Percentiles rank a stretch among this genome's conserved stretches.
These are phyloP conservation scores for Somateria mollissima DNA, from an alignment of 2,797 vertebrate species.

Conservation along the genomic window DNA sequence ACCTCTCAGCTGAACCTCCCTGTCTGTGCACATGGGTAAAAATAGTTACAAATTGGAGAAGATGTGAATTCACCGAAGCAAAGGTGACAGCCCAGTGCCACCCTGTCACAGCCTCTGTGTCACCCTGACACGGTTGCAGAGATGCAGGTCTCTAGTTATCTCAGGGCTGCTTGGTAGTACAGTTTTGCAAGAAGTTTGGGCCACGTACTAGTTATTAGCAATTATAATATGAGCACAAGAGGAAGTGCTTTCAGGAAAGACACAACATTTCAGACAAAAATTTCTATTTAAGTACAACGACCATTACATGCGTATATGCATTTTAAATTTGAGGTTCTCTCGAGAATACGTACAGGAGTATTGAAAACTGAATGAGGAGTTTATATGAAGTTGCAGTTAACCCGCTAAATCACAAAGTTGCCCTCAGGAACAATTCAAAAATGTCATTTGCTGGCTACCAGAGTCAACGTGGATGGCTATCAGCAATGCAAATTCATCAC, in stretches of 20 bases:
- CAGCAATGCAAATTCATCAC: background rate
- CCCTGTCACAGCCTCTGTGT: background rate
- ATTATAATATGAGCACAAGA: background rate
- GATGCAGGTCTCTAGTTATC: background rate
- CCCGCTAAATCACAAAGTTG: background rate
- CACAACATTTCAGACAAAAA: background rate
- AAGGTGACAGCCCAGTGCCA: conserved; percentile 3
- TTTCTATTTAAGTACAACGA: background rate
- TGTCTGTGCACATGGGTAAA: background rate
- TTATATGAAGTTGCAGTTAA: background rate
- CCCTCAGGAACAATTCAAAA: background rate
- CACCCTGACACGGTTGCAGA: background rate
- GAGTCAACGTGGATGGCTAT: background rate
- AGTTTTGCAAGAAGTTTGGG: background rate
- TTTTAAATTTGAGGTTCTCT: background rate
- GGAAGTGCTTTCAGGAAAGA: background rate
- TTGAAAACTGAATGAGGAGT: background rate
- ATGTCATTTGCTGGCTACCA: background rate
- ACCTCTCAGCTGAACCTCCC: background rate
- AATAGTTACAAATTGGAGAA: background rate
- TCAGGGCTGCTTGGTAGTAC: background rate
- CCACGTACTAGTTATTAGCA: background rate
- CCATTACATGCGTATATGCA: background rate
- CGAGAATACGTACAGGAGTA: background rate
- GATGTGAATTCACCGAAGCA: background rate